Evolutionary conservation across 2,113 vertebrate genomes (phyloP).

Genomic region (Fukomys damarensis): DNA sequence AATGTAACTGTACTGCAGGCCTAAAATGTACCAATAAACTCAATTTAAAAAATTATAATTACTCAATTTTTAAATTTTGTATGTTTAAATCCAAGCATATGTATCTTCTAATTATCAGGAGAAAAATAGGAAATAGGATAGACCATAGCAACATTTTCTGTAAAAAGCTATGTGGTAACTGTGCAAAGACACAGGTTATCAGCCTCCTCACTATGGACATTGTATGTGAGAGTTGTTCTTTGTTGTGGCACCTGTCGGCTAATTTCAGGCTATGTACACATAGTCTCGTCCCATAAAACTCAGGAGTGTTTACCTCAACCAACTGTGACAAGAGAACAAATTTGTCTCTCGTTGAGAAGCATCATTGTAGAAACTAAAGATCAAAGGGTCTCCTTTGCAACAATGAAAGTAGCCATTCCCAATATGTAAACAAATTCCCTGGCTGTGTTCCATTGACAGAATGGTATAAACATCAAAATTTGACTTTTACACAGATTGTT

Average conservation of each 20-base stretch:
- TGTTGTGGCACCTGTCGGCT: not conserved
- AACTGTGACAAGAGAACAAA: not conserved
- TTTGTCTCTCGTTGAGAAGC: not conserved
- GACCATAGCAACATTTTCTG: not conserved
- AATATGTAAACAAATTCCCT: not conserved
- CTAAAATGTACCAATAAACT: too few species aligned
- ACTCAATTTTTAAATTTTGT: not conserved
- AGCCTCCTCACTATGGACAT: not conserved
- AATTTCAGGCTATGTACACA: not conserved
- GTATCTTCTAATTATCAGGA: not conserved
- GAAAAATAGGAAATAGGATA: not conserved
- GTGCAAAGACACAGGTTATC: not conserved
- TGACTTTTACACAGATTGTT: not conserved
- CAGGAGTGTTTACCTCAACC: not conserved
- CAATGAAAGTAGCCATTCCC: not conserved
- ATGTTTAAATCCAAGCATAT: not conserved
- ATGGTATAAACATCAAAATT: not conserved
- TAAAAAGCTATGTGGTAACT: not conserved
- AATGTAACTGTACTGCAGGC: too few species aligned
- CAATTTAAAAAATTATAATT: not conserved
- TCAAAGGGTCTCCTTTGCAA: not conserved
- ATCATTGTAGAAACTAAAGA: not conserved
- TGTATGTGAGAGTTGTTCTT: not conserved
- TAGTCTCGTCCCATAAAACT: not conserved
- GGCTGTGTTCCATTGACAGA: not conserved